These are phyloP conservation scores for Eupithecia subumbrata DNA, from an alignment of 2,888 invertebrate genomes.

Conservation along the genomic window DNA sequence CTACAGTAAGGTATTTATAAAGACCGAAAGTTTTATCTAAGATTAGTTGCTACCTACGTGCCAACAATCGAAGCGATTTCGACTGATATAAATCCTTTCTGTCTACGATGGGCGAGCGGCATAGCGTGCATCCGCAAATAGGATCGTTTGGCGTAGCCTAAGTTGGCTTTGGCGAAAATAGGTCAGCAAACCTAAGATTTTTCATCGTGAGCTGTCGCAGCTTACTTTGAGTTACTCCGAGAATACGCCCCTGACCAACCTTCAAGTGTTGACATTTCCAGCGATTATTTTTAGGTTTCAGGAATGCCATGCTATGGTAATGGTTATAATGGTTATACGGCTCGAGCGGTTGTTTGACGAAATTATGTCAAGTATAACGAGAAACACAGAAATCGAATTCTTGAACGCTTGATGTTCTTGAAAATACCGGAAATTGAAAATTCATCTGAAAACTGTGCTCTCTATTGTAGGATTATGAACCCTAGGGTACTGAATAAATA, in stretches of 20 bases:
- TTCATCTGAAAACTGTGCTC: neutral
- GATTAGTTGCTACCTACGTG: too few species aligned
- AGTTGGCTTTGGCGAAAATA: too few species aligned
- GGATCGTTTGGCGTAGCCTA: neutral
- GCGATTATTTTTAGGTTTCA: slow-evolving; percentile 7
- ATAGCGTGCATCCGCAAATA: neutral
- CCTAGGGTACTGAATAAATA: neutral
- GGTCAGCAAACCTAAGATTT: too few species aligned
- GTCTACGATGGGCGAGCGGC: neutral
- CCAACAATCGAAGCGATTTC: neutral
- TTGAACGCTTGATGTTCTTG: neutral
- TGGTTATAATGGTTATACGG: neutral
- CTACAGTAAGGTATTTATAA: neutral
- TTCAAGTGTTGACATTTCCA: slow-evolving; percentile 11
- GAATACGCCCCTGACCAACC: neutral
- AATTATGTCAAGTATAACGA: neutral
- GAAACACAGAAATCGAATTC: neutral
- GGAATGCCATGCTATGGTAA: neutral
- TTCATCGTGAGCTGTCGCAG: neutral
- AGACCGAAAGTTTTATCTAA: neutral
- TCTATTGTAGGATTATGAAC: neutral
- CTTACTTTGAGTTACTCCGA: neutral
- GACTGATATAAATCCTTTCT: neutral
- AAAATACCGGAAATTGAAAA: neutral
- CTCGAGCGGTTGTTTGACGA: neutral